Base-by-base conservation (phyloP, 2,888 invertebrate genomes). In the Cataglyphis albicans region DNA sequence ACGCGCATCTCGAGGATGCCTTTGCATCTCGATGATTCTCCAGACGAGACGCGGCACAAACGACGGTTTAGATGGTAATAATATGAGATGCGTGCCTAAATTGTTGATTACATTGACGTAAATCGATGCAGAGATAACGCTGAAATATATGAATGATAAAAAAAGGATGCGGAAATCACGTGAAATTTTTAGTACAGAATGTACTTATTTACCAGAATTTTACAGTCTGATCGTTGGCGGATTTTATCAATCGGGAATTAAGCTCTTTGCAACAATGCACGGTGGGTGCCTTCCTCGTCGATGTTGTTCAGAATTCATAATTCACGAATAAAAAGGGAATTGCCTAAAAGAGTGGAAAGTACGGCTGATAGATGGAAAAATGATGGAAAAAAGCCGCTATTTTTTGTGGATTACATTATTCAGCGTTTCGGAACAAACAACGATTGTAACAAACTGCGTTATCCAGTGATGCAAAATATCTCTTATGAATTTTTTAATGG, bases 401-500 rank as follows among this genome's bases (percentile, higher is more conserved):
- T 80, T 78, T 78, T 70, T 80, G 78, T 80, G 78, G 78, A 80
- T 80, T 80, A 80, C 78, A 80, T 80, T 80, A 80, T 70, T 80
- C 78, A 80, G 70, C 59, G 78, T 80, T 80, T 70, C 59, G 70
- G 78, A 80, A 80, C 78, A 70, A 80, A 80, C 78, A 80, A 80
- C 70, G 41, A 80, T 80, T 80, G 78, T 80, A 70, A 70, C 78
- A 80, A 80, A 80, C 78, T 70, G 70, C 70, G 70, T 80, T 80
- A 80, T 59, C 78, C 78, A 80, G 70, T 68, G 78, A 80, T 80
- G 78, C 78, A 80, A 80, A 80, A 80, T 80, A 80, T 80, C 78
- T 80, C 78, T 80, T 80, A 80, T 80, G 78, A 80, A 80, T 80
- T 80, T 80, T 80, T 80, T 80, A 80, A 80, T 80, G 78, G 78